Conservation (phyloP, 2,888 invertebrate species). For the Trichogramma dendrolimi region DNA sequence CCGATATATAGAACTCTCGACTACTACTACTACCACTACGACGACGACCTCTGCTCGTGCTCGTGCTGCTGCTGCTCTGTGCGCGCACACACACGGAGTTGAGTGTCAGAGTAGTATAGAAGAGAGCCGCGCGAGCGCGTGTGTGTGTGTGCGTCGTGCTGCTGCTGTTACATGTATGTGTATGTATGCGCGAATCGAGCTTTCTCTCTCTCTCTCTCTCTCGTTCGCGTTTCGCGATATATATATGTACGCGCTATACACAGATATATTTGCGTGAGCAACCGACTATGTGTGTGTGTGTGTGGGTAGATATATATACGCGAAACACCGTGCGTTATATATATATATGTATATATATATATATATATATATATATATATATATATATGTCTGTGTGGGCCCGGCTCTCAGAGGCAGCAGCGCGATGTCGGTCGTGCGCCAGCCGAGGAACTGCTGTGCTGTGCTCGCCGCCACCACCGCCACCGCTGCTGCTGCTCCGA, state of each 20-base stretch:
- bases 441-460: conserved; percentile 22
- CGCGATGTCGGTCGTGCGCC: conserved; percentile 20
- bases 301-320: too few relatives aligned
- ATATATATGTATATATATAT: too few relatives aligned
- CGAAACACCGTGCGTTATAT: too few relatives aligned
- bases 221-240: background rate
- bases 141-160: background rate
- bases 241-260: too few relatives aligned
- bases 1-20: conserved; percentile 7
- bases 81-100: background rate
- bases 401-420: background rate
- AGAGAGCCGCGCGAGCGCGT: background rate
- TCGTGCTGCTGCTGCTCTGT: background rate
- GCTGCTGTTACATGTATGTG: background rate
- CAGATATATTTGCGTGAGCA: too few relatives aligned
- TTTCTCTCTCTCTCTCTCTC: conserved; percentile 10
- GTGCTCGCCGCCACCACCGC: background rate
- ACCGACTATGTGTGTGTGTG: too few relatives aligned
- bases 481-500: background rate
- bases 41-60: too few relatives aligned
- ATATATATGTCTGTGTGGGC: too few relatives aligned
- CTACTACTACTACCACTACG: too few relatives aligned
- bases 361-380: too few relatives aligned
- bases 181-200: background rate
- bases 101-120: background rate